Conservation (phyloP, 2,113 vertebrate species). For the Ochotona princeps region DNA sequence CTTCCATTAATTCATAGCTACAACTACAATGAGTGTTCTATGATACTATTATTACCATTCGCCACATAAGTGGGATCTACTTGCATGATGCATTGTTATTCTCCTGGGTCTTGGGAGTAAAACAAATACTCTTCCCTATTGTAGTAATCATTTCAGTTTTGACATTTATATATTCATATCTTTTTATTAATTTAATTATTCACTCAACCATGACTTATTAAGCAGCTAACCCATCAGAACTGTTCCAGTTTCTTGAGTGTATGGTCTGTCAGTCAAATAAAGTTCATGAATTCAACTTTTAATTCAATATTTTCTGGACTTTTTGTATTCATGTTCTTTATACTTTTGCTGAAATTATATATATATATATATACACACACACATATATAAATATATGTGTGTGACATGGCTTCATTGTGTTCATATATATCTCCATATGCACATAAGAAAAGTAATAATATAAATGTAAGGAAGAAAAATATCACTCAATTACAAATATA, state of each 20-base stretch:
- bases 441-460: background rate
- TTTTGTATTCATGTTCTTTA: conserved; percentile 11
- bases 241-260: background rate
- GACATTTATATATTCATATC: conserved; percentile 17
- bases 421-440: background rate
- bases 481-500: background rate
- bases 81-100: background rate
- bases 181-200: conserved; percentile 14
- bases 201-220: conserved; percentile 5
- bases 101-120: background rate
- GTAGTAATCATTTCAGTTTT: background rate
- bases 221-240: background rate
- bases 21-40: background rate
- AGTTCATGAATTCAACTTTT: background rate
- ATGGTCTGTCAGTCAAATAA: background rate
- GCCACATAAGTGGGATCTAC: background rate
- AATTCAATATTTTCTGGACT: background rate
- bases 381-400: background rate
- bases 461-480: background rate
- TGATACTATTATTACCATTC: background rate
- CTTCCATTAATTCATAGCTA: background rate
- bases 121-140: background rate
- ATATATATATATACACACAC: background rate
- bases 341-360: background rate
- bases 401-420: background rate